Evolutionary conservation across 2,888 invertebrate species (phyloP), one percentile per base, ranked within the genome.

Genomic region (Amphipyra berbera): DNA sequence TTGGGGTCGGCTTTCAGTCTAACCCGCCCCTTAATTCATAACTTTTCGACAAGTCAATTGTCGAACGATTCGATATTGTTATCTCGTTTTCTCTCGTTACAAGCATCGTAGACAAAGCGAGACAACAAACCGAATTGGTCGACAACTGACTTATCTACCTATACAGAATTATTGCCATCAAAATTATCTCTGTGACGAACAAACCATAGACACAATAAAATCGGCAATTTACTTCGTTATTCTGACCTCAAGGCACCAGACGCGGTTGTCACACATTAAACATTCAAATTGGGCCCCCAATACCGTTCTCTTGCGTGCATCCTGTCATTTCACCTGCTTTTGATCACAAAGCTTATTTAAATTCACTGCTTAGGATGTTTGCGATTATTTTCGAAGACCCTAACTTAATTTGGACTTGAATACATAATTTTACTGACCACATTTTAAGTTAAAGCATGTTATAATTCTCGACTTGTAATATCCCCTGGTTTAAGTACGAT

Each of bases 321-420:
- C 69, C 76, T 62, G 73, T 59, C 69, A 64, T 72, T 77, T 61
- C 58, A 66, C 54, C 46, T 61, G 66, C 55, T 78, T 74, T 66
- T 37, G 66, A 75, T 66, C 46, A 63, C 53, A 60, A 50, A 57
- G 59, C 59, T 75, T 44, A 69, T 76, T 76, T 58, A 61, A 69
- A 76, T 61, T 76, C 69, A 69, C 47, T 55, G 54, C 49, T 66
- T 55, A 64, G 69, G 44, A 75, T 53, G 41, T 30, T 57, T 37
- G 58, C 55, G 48, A 74, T 69, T 69, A 59, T 63, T 58, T 57
- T 56, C n/a, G n/a, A 53, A 30, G 33, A 37, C 15, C 10, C 14
- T 1, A 57, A 53, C 13, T 33, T 65, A 59, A 35, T 47, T 21
- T 15, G 35, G 14, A 41, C 8, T 41, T 45, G 12, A n/a, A 27